A percentile compares a stretch with the other conserved stretches of the same genome.
These are phyloP conservation scores for Cinara cedri DNA, from an alignment of 2,888 invertebrate genomes.

Conservation along the genomic window DNA sequence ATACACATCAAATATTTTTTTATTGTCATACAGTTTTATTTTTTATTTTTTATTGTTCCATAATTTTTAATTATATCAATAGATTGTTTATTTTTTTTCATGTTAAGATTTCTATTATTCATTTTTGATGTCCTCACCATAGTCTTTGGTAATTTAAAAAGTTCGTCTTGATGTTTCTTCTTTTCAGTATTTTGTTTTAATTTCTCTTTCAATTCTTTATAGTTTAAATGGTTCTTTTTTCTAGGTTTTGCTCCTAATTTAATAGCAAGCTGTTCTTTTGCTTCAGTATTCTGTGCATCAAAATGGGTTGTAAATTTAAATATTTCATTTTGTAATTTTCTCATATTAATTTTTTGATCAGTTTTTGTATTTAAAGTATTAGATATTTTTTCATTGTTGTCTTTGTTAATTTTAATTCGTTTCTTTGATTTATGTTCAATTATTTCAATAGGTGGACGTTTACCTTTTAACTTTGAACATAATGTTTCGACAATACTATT, in stretches of 20 bases:
- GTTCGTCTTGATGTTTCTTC: slow-evolving; percentile 47
- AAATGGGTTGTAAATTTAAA: slow-evolving; percentile 50
- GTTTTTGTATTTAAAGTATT: not conserved
- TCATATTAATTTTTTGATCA: slow-evolving; percentile 32
- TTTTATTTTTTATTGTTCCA: slow-evolving; percentile 45
- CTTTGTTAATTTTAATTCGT: not conserved
- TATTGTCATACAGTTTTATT: not conserved
- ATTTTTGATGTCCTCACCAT: slow-evolving; percentile 50
- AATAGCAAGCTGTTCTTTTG: slow-evolving; percentile 43
- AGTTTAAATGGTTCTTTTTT: slow-evolving; percentile 34
- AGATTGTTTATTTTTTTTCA: slow-evolving; percentile 35
- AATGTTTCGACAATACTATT: slow-evolving; percentile 21
- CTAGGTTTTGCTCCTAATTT: slow-evolving; percentile 49
- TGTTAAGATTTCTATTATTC: not conserved
- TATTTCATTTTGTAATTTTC: slow-evolving; percentile 53
- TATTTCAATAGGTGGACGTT: slow-evolving; percentile 13
- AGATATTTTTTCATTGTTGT: not conserved
- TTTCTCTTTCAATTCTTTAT: slow-evolving; percentile 40
- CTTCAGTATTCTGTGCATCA: slow-evolving; percentile 19
- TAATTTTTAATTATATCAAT: slow-evolving; percentile 48
- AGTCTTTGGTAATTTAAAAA: slow-evolving; percentile 49
- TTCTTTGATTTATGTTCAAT: slow-evolving; percentile 39
- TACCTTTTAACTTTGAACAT: slow-evolving; percentile 28
- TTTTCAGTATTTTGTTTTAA: slow-evolving; percentile 22
- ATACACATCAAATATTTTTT: too few species aligned